Evolutionary conservation across 2,113 vertebrate species (phyloP).

Genomic region (Petaurus breviceps): DNA sequence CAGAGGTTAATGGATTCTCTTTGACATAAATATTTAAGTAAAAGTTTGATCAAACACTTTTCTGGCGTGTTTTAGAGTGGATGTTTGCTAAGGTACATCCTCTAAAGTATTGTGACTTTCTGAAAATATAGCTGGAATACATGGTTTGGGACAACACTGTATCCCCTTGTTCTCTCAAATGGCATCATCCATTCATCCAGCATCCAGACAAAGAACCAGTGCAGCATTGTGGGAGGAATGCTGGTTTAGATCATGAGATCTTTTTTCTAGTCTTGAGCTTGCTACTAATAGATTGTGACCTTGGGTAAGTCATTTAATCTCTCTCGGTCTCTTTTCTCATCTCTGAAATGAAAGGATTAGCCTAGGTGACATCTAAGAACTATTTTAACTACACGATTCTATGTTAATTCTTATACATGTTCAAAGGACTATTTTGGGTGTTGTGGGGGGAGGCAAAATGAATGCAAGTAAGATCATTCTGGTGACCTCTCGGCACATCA

Average conservation of each 20-base stretch:
- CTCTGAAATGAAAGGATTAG: not conserved
- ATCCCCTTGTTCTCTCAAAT: too few species aligned
- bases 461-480: not conserved
- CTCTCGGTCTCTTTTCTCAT: not conserved
- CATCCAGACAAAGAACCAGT: not conserved
- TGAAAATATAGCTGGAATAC: not conserved
- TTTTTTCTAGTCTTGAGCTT: not conserved
- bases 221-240: not conserved
- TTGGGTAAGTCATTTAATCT: not conserved
- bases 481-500: not conserved
- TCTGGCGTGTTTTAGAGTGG: too few species aligned
- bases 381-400: not conserved
- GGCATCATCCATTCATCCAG: too few species aligned
- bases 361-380: not conserved
- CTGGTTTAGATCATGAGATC: too few species aligned
- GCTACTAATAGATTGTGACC: not conserved
- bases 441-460: not conserved
- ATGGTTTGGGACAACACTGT: too few species aligned
- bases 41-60: too few species aligned
- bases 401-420: not conserved
- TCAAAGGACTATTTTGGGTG: not conserved
- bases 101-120: not conserved
- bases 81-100: too few species aligned
- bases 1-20: too few species aligned
- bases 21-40: too few species aligned